A percentile compares a stretch with the other conserved stretches of the same genome.
Conservation (phyloP, 2,797 vertebrate species). For the Knipowitschia caucasica region DNA sequence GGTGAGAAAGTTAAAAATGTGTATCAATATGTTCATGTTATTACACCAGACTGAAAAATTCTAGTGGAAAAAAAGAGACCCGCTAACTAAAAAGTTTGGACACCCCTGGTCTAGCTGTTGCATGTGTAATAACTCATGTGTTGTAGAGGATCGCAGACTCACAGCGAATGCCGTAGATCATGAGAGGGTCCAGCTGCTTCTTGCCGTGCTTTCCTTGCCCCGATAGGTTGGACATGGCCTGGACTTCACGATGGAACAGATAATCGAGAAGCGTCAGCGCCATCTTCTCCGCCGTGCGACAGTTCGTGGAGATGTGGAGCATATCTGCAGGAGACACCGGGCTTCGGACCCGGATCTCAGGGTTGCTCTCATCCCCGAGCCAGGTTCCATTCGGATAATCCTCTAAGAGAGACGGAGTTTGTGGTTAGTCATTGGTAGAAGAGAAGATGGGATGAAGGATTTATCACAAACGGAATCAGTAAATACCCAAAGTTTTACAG, state of each 20-base stretch:
- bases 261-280: conserved; percentile 94
- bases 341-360: conserved; percentile 92
- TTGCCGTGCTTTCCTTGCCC: conserved; percentile 98
- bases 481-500: no score
- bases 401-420: conserved; percentile 71
- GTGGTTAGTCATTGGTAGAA: not conserved
- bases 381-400: conserved; percentile 93
- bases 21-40: no score
- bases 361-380: conserved; percentile 94
- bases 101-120: no score
- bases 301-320: conserved; percentile 96
- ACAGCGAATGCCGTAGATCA: conserved; percentile 98
- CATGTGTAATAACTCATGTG: no score
- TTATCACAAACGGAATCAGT: no score
- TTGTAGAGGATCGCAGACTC: no score
- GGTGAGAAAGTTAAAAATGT: no score
- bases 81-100: no score
- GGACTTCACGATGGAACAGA: conserved; percentile 94
- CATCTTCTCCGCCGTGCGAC: conserved; percentile 97
- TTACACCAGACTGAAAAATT: no score
- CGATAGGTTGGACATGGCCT: conserved; percentile 96
- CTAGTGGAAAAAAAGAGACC: no score
- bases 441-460: no score
- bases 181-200: conserved; percentile 96
- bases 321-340: conserved; percentile 92